Conservation (phyloP, 2,113 vertebrate genomes). For the Corythoichthys haematopterus region DNA sequence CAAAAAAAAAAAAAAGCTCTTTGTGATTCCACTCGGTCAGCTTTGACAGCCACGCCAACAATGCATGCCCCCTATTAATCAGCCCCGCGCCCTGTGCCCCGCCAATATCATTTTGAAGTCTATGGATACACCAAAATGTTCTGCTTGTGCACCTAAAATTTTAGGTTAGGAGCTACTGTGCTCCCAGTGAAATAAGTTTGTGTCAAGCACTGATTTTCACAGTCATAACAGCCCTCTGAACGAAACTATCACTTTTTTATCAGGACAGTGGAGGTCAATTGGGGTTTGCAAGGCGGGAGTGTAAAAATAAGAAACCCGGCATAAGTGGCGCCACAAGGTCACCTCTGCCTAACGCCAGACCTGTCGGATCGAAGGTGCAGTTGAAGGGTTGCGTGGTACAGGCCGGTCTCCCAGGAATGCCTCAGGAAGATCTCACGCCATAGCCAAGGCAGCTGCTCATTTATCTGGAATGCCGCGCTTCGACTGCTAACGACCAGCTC, state of each 20-base stretch:
- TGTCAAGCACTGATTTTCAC: background rate
- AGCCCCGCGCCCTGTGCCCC: too few relatives aligned
- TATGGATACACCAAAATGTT: too few relatives aligned
- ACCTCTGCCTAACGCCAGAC: conserved; percentile 70
- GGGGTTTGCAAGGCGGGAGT: conserved; percentile 50
- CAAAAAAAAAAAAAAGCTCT: too few relatives aligned
- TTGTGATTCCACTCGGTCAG: too few relatives aligned
- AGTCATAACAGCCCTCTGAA: background rate
- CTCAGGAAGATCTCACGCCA: conserved; percentile 78
- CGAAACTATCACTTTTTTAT: background rate
- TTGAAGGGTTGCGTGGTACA: conserved; percentile 63
- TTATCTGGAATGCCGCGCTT: conserved; percentile 75
- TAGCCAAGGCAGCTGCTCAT: conserved; percentile 82
- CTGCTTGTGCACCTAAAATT: too few relatives aligned
- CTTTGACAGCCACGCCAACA: too few relatives aligned
- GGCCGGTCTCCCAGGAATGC: conserved; percentile 72
- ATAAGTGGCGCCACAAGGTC: conserved; percentile 74
- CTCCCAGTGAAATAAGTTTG: too few relatives aligned
- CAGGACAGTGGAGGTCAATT: conserved; percentile 51
- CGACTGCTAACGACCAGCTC: conserved; percentile 84
- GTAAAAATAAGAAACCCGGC: conserved; percentile 73
- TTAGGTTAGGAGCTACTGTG: too few relatives aligned
- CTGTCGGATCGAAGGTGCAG: conserved; percentile 71
- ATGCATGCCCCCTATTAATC: too few relatives aligned
- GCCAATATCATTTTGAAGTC: too few relatives aligned